Conservation (phyloP, 2,113 vertebrate species). For the Brachypteracias leptosomus region DNA sequence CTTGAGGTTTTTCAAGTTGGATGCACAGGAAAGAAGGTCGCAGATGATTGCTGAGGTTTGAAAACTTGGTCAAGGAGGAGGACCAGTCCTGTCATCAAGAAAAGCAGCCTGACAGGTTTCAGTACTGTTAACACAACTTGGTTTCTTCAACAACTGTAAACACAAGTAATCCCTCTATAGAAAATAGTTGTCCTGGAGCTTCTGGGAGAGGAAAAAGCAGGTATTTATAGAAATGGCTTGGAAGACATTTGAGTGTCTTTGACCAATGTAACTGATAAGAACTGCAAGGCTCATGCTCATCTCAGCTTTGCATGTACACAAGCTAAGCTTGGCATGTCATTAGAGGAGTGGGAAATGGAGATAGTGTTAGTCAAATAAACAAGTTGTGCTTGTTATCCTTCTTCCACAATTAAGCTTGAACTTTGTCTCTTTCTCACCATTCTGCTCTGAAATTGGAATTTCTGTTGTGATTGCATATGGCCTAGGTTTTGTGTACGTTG, state of each 20-base stretch:
- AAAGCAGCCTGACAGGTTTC: not conserved
- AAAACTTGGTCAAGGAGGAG: not conserved
- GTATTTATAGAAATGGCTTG: not conserved
- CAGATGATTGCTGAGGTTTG: not conserved
- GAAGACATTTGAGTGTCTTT: not conserved
- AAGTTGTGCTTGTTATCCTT: not conserved
- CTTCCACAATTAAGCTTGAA: constrained; percentile 4
- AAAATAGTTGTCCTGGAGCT: not conserved
- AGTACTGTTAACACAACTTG: not conserved
- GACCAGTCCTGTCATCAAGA: not conserved
- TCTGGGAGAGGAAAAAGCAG: not conserved
- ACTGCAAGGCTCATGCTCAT: not conserved
- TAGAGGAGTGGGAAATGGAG: not conserved
- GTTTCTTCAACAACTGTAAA: not conserved
- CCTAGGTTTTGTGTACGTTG: constrained; percentile 8
- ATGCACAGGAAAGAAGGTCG: not conserved
- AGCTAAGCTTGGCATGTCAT: not conserved
- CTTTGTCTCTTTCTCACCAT: constrained; percentile 30
- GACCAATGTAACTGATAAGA: not conserved
- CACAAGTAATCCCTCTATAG: not conserved
- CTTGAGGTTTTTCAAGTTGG: not conserved
- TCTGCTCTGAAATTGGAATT: constrained; percentile 23
- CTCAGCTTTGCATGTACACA: not conserved
- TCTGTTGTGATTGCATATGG: not conserved
- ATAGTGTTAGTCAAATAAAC: constrained; percentile 20